Percentiles rank a stretch among this genome's conserved stretches.
Conservation (phyloP, 2,113 vertebrate genomes). For the Daboia siamensis region DNA sequence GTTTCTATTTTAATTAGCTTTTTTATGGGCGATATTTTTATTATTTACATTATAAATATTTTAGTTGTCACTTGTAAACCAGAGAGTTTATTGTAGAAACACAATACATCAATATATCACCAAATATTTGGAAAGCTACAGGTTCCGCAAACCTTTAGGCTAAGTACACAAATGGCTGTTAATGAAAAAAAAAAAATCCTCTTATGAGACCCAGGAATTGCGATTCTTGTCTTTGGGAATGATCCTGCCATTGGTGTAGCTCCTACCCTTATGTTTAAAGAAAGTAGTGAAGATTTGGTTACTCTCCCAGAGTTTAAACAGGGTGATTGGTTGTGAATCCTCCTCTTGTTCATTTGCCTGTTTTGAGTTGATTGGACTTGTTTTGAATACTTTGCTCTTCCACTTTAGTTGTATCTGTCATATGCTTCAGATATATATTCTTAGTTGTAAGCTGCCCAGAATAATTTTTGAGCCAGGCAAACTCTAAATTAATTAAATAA, state of each 20-base stretch:
- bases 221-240: not conserved
- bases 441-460: not conserved
- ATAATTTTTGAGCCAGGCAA: not conserved
- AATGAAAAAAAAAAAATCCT: not conserved
- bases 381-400: not conserved
- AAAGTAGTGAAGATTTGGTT: not conserved
- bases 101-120: not conserved
- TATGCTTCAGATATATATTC: not conserved
- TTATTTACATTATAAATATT: not conserved
- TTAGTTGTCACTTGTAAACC: not conserved
- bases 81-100: not conserved
- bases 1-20: not conserved
- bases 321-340: not conserved
- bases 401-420: not conserved
- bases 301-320: not conserved
- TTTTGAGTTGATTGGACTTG: not conserved
- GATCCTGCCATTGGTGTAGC: not conserved
- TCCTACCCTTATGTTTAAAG: not conserved
- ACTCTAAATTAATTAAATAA: too few species aligned
- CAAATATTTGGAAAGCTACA: not conserved
- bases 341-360: not conserved
- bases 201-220: not conserved
- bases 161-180: not conserved
- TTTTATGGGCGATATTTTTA: not conserved
- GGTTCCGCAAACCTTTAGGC: not conserved